A percentile compares a stretch with the other conserved stretches of the same genome.
Evolutionary conservation across 1,140 invertebrate species (phyloP).

Genomic region (Zelostemma sp.): DNA sequence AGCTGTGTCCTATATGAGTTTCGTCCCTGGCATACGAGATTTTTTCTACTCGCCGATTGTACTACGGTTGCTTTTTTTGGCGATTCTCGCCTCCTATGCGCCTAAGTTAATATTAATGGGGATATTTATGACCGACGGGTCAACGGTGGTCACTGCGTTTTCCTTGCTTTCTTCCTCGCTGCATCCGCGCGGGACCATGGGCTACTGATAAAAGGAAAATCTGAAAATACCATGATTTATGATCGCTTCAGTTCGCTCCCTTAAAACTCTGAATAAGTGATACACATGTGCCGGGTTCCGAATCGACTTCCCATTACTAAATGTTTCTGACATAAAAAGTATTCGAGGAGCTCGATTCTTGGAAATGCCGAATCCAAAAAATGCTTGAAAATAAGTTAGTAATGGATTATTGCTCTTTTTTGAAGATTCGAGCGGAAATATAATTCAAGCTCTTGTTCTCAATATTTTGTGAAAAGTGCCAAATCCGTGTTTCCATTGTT

Average conservation of each 20-base stretch:
- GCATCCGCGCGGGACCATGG: slow-evolving; percentile 42
- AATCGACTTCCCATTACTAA: slow-evolving; percentile 24
- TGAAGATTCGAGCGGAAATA: too few species aligned
- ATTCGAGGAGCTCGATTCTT: too few species aligned
- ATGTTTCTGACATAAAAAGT: slow-evolving; percentile 22
- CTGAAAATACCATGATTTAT: slow-evolving; percentile 69
- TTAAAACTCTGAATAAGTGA: slow-evolving; percentile 62
- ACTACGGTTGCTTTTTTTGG: slow-evolving; percentile 37
- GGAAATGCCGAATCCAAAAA: too few species aligned
- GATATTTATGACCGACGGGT: slow-evolving; percentile 68
- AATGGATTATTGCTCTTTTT: too few species aligned
- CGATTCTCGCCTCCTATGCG: slow-evolving; percentile 61
- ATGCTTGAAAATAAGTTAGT: too few species aligned
- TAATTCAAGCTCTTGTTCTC: too few species aligned
- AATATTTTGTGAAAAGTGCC: too few species aligned
- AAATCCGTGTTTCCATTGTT: too few species aligned
- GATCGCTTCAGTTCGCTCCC: slow-evolving; percentile 43
- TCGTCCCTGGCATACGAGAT: slow-evolving; percentile 66
- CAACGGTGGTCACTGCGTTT: slow-evolving; percentile 57
- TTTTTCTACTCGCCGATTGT: slow-evolving; percentile 51
- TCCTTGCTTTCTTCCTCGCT: slow-evolving; percentile 18
- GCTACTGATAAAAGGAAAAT: slow-evolving; percentile 66
- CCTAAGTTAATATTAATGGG: slow-evolving; percentile 71
- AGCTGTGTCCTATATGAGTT: slow-evolving; percentile 58
- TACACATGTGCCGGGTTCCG: slow-evolving; percentile 23